Conservation (phyloP, 2,797 vertebrate genomes). For the Arremon aurantiirostris region DNA sequence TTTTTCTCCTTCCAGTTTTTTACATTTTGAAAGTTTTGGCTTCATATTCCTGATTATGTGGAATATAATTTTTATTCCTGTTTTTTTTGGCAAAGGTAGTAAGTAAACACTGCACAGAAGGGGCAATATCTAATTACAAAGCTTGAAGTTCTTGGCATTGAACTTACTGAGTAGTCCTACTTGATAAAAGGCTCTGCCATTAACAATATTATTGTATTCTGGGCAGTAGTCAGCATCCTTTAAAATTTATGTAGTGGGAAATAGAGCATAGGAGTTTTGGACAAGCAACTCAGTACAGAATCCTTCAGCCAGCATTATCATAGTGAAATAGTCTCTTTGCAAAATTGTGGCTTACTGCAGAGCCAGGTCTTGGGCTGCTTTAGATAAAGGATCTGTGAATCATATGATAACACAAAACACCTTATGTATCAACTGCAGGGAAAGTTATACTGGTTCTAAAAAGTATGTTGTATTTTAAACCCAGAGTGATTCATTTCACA, state of each 20-base stretch:
- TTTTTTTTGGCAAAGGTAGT: neutral
- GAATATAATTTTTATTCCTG: neutral
- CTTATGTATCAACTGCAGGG: neutral
- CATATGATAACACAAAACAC: neutral
- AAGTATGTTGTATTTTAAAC: neutral
- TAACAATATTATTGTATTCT: neutral
- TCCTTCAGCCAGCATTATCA: neutral
- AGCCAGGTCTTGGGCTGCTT: neutral
- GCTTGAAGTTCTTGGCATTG: neutral
- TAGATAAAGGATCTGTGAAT: neutral
- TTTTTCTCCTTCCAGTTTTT: accelerated
- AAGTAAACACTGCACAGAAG: neutral
- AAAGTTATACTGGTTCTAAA: neutral
- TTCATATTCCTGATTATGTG: neutral
- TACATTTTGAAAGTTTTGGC: neutral
- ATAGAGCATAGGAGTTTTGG: neutral
- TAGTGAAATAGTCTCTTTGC: neutral
- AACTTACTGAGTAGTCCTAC: neutral
- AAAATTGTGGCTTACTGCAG: neutral
- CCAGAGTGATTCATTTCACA: neutral
- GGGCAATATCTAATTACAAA: neutral
- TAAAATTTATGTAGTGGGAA: neutral
- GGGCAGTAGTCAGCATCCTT: neutral
- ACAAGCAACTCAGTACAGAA: neutral
- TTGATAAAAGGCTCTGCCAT: neutral